phyloP scores from a whole-genome alignment of 30 jellyfish, hydroid and myxozoan genomes.

The Turritopsis dohrnii region DNA sequence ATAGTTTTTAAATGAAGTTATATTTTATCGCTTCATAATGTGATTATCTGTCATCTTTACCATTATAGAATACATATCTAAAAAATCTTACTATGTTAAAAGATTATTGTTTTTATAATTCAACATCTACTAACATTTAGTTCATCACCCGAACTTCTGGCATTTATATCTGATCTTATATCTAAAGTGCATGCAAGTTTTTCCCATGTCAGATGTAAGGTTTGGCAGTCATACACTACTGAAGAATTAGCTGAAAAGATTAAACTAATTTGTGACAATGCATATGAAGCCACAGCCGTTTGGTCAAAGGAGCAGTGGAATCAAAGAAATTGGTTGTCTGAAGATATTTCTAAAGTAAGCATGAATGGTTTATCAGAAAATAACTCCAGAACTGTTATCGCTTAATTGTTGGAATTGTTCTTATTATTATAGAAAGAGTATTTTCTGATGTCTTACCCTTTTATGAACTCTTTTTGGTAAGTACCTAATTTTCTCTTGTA shows the following conservation, averaged over 20 bases:
- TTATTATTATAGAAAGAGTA: slow-evolving; percentile 48
- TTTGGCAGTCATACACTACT: slow-evolving; percentile 39
- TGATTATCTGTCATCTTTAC: no score
- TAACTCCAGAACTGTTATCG: background rate
- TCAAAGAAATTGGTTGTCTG: slow-evolving; percentile 65
- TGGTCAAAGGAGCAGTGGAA: slow-evolving; percentile 74
- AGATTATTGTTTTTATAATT: no score
- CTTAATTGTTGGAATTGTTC: background rate
- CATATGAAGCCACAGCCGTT: slow-evolving; percentile 55
- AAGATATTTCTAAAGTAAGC: slow-evolving; percentile 61
- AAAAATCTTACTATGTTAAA: background rate
- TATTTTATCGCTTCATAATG: no score
- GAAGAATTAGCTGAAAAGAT: slow-evolving; percentile 50
- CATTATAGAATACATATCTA: background rate
- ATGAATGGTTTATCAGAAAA: background rate
- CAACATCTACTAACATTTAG: no score
- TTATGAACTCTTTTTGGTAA: slow-evolving; percentile 69
- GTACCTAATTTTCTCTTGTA: background rate
- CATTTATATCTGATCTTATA: background rate
- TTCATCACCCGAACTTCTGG: background rate
- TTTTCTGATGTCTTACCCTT: slow-evolving; percentile 71
- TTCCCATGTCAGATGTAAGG: slow-evolving; percentile 25
- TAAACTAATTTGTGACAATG: slow-evolving; percentile 38
- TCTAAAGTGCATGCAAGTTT: slow-evolving; percentile 1
- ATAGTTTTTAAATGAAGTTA: no score